Base-by-base conservation (phyloP, 2,113 vertebrate genomes). In the Morone chrysops region DNA sequence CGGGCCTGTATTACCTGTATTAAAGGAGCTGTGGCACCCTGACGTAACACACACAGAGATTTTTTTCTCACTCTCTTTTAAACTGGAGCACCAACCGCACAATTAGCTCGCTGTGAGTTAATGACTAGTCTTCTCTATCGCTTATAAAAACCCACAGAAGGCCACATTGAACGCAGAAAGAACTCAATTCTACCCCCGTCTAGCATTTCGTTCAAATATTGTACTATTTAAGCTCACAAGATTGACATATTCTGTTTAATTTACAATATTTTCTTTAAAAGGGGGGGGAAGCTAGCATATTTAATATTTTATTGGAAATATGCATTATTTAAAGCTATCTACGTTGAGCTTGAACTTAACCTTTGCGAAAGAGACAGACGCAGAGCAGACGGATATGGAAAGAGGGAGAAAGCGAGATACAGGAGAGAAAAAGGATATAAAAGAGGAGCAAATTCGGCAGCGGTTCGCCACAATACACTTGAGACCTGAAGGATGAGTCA, bases 401-500 rank as follows among this genome's bases (percentile, higher is more conserved):
- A 66, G 76, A 75, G 57, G 70, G 75, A 82, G 82, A 82, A 80
- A 78, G 85, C 0, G 31, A 86, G 72, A 75, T 60, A 54, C n/a
- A 54, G 54, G 48, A 51, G 76, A 83, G 79, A 77, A 69, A 80
- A 83, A 5, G 74, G 76, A 85, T 78, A 80, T 88, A 82, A 84
- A 90, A 90, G 80, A 60, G 62, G 69, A 84, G 83, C 47, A 72
- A 86, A 83, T 88, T 79, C 22, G 81, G 76, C 68, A 56, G 87
- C 18, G 80, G 90, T 92, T 92, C 18, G 41, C 90, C 89, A 89
- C 90, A 91, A 93, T 85, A 72, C 88, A 75, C 89, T 65, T 12
- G 88, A 92, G 92, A 91, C 85, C 85, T 76, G 78, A 66, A 25
- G 83, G 87, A 87, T 92, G 93, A 92, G 85, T 92, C 86, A 92